phyloP scores from a whole-genome alignment of 2,797 vertebrate species.

The Echiichthys vipera region DNA sequence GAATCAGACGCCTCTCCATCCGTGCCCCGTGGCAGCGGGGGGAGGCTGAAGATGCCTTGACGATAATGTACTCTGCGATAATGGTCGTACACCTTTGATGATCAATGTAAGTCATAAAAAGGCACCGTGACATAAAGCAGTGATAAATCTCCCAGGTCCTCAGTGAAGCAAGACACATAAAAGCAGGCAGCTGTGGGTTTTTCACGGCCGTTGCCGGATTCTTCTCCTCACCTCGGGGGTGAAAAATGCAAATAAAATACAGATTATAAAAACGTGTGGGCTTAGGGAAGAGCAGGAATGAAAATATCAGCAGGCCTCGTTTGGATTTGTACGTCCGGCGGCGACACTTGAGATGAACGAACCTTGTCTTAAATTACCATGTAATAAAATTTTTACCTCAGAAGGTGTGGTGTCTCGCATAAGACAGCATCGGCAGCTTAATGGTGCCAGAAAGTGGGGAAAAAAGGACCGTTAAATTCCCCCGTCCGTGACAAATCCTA shows the following conservation, averaged over 20 bases:
- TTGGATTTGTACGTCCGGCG: conserved; percentile 71
- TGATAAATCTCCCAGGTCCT: conserved; percentile 59
- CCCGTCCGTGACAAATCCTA: conserved; percentile 74
- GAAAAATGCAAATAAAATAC: conserved; percentile 71
- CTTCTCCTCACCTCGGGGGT: conserved; percentile 54
- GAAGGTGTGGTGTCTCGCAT: conserved; percentile 54
- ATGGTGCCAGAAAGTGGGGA: conserved; percentile 63
- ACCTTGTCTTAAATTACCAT: conserved; percentile 73
- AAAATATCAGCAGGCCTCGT: conserved; percentile 68
- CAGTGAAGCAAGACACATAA: conserved; percentile 71
- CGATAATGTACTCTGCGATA: conserved; percentile 58
- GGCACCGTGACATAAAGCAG: conserved; percentile 55
- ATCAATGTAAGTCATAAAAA: conserved; percentile 77
- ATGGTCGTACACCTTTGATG: conserved; percentile 73
- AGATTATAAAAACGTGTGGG: conserved; percentile 71
- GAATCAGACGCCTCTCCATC: conserved; percentile 14
- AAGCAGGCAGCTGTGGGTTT: conserved; percentile 47
- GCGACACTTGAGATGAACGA: conserved; percentile 70
- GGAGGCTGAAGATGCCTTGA: conserved; percentile 22
- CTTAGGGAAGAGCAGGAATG: conserved; percentile 69
- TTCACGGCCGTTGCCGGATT: conserved; percentile 59
- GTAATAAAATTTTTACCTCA: conserved; percentile 69
- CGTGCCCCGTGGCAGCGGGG: conserved; percentile 19
- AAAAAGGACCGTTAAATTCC: conserved; percentile 61
- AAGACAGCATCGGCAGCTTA: conserved; percentile 59